Percentiles rank a stretch among this genome's conserved stretches.
Conservation (phyloP, 1,140 invertebrate species). For the Eupeodes corollae region DNA sequence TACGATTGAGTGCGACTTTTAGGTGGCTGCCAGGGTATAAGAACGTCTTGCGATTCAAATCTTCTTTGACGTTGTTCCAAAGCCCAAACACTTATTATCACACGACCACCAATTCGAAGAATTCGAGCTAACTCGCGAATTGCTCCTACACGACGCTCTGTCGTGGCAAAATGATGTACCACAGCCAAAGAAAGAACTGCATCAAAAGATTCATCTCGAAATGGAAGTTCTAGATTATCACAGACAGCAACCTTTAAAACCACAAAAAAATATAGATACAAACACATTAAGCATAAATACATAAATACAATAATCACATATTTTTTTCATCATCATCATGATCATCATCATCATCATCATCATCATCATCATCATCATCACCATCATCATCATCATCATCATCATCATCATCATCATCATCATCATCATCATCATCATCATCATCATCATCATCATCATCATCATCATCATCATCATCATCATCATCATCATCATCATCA, state of each 20-base stretch:
- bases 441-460: no score
- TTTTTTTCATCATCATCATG: background rate
- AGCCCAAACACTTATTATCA: slow-evolving; percentile 94
- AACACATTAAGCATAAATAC: background rate
- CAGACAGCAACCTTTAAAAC: slow-evolving; percentile 62
- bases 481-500: no score
- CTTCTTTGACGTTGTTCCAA: slow-evolving; percentile 87
- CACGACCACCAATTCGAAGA: slow-evolving; percentile 74
- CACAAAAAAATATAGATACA: background rate
- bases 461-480: no score
- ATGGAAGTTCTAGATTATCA: slow-evolving; percentile 82
- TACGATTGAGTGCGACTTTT: slow-evolving; percentile 39
- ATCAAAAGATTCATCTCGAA: slow-evolving; percentile 86
- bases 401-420: no score
- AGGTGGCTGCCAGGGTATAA: slow-evolving; percentile 86
- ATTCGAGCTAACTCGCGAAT: slow-evolving; percentile 78
- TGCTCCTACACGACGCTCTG: slow-evolving; percentile 75
- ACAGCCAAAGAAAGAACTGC: slow-evolving; percentile 90
- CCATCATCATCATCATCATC: no score
- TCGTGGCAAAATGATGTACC: slow-evolving; percentile 88
- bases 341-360: background rate
- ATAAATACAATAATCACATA: no score
- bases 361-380: no score
- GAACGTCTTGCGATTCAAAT: slow-evolving; percentile 66
- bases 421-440: no score